A percentile compares a stretch with the other conserved stretches of the same genome.
Evolutionary conservation across 2,888 invertebrate genomes (phyloP).

Genomic region (Agrochola lota): DNA sequence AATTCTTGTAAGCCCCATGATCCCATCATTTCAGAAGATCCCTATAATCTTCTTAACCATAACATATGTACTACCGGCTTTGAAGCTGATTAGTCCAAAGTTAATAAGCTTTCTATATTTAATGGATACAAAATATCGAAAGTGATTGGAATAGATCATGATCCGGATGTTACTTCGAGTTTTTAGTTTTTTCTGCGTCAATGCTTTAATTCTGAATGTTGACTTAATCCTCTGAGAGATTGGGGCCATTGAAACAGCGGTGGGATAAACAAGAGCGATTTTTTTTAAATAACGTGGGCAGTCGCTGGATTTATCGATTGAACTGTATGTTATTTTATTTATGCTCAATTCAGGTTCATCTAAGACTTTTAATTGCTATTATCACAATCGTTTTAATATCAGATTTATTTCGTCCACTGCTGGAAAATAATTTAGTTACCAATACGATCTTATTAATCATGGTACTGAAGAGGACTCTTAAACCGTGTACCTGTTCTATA

Average conservation of each 20-base stretch:
- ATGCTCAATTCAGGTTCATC: background rate
- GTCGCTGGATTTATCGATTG: too few species aligned
- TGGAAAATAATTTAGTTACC: background rate
- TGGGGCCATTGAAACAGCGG: slow-evolving; percentile 40
- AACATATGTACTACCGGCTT: background rate
- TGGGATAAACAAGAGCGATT: background rate
- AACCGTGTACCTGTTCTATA: too few species aligned
- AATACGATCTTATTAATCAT: background rate
- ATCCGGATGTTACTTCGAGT: slow-evolving; percentile 55
- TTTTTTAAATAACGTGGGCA: background rate
- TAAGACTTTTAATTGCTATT: too few species aligned
- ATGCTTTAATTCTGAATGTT: slow-evolving; percentile 56
- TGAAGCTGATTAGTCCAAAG: slow-evolving; percentile 27
- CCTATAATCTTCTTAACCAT: slow-evolving; percentile 26
- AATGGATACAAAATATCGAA: slow-evolving; percentile 41
- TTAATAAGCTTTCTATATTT: slow-evolving; percentile 58
- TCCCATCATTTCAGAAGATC: slow-evolving; percentile 9
- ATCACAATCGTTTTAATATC: background rate
- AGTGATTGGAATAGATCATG: slow-evolving; percentile 59
- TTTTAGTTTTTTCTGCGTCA: slow-evolving; percentile 51
- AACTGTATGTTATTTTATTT: background rate
- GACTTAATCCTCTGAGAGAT: slow-evolving; percentile 57
- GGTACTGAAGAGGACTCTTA: background rate
- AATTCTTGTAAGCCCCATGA: background rate
- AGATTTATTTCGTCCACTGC: too few species aligned